Percentiles rank a stretch among this genome's conserved stretches.
These are phyloP conservation scores for Alosa alosa DNA, from an alignment of 2,113 vertebrate species.

Conservation along the genomic window DNA sequence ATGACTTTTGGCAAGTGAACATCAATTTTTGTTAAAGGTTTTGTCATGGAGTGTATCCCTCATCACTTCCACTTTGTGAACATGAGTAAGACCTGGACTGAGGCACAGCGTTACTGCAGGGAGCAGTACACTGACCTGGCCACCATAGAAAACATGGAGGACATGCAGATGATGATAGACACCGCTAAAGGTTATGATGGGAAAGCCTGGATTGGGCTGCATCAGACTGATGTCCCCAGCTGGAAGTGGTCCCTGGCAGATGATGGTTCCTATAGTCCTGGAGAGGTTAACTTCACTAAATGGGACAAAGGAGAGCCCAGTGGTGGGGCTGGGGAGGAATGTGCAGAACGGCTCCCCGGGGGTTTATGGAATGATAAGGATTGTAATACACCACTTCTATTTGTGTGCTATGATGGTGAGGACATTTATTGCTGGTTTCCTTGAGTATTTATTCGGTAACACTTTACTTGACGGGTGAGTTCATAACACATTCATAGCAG, in stretches of 20 bases:
- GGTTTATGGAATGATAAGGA: not conserved
- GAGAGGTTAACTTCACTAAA: not conserved
- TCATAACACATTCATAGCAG: too few relatives aligned
- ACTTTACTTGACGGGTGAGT: too few relatives aligned
- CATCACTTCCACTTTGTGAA: not conserved
- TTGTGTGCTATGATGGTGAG: constrained; percentile 44
- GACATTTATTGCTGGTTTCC: not conserved
- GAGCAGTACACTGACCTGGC: constrained; percentile 21
- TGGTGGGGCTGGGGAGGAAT: not conserved
- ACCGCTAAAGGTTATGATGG: rapidly evolving
- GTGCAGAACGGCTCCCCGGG: not conserved
- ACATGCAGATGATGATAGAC: not conserved
- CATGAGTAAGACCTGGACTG: not conserved
- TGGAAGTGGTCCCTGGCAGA: constrained; percentile 37
- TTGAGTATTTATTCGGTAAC: not conserved
- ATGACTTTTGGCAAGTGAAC: too few relatives aligned
- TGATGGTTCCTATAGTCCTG: not conserved
- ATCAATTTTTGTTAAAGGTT: not conserved
- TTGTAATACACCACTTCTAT: not conserved
- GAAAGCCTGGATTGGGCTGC: constrained; percentile 4
- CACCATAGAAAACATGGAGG: not conserved
- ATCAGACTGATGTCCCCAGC: not conserved
- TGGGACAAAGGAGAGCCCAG: not conserved
- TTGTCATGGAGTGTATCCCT: not conserved
- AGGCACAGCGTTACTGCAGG: constrained; percentile 37